Conservation (phyloP, 2,113 vertebrate genomes). For the Speoplatyrhinus poulsoni region DNA sequence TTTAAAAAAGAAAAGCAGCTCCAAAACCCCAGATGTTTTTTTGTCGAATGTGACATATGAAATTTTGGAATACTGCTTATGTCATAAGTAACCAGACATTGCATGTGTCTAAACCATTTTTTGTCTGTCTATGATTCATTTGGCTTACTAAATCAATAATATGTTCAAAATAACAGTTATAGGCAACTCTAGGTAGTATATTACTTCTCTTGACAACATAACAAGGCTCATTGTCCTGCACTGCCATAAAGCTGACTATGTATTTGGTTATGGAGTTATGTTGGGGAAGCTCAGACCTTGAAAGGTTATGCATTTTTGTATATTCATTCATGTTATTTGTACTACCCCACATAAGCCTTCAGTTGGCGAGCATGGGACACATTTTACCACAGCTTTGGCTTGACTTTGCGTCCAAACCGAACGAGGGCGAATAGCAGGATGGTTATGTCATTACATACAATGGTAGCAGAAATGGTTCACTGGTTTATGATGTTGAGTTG, state of each 20-base stretch:
- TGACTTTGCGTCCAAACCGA: constrained; percentile 16
- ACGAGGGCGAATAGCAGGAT: neutral
- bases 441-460: constrained; percentile 14
- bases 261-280: constrained; percentile 2
- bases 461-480: constrained; percentile 46
- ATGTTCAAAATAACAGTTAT: neutral
- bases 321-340: neutral
- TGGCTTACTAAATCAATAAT: neutral
- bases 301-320: neutral
- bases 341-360: neutral
- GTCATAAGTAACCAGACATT: constrained; percentile 48
- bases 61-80: constrained; percentile 54
- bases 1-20: constrained; percentile 60
- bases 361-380: neutral
- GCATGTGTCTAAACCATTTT: constrained; percentile 34
- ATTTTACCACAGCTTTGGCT: constrained; percentile 8
- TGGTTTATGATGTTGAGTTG: constrained; percentile 43
- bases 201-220: neutral
- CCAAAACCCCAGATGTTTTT: constrained; percentile 60
- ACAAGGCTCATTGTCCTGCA: neutral
- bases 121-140: constrained; percentile 15
- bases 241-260: constrained; percentile 11
- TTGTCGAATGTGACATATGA: constrained; percentile 51
- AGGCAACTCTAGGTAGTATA: neutral
- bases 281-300: neutral